Percentiles rank a stretch among this genome's conserved stretches.
Evolutionary conservation across 2,113 vertebrate species (phyloP).

Genomic region (Stegastes partitus): DNA sequence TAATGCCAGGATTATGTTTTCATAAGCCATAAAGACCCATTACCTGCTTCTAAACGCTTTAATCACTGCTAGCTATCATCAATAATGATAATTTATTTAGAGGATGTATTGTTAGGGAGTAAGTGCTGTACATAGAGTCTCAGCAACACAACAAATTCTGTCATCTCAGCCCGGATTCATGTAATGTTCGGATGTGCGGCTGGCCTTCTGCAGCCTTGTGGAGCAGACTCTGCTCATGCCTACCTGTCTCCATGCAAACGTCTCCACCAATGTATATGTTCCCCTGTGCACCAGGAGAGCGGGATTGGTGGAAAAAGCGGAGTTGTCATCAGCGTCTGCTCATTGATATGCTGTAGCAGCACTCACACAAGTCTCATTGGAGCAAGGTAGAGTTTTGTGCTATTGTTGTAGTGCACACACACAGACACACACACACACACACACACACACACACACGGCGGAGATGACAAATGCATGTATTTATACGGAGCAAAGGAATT

Average conservation of each 20-base stretch:
- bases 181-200: not conserved
- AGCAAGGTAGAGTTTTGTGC: conserved; percentile 35
- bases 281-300: conserved; percentile 1
- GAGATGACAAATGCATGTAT: conserved; percentile 56
- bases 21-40: conserved; percentile 22
- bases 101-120: conserved; percentile 2
- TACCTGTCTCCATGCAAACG: conserved; percentile 64
- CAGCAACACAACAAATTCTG: conserved; percentile 1
- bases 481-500: conserved; percentile 30
- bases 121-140: conserved; percentile 16
- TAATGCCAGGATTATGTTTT: conserved; percentile 32
- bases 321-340: conserved; percentile 26
- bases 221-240: conserved; percentile 31
- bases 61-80: conserved; percentile 38
- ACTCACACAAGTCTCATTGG: conserved; percentile 43
- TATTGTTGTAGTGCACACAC: conserved; percentile 20
- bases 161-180: conserved; percentile 9
- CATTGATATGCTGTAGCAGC: conserved; percentile 64
- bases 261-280: conserved; percentile 39
- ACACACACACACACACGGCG: conserved; percentile 23
- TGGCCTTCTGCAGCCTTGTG: conserved; percentile 6
- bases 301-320: conserved; percentile 55
- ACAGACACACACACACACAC: not conserved
- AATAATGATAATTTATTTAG: conserved; percentile 42
- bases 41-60: conserved; percentile 38